phyloP scores from a whole-genome alignment of 2,888 invertebrate species.

The Embidobia sp. region DNA sequence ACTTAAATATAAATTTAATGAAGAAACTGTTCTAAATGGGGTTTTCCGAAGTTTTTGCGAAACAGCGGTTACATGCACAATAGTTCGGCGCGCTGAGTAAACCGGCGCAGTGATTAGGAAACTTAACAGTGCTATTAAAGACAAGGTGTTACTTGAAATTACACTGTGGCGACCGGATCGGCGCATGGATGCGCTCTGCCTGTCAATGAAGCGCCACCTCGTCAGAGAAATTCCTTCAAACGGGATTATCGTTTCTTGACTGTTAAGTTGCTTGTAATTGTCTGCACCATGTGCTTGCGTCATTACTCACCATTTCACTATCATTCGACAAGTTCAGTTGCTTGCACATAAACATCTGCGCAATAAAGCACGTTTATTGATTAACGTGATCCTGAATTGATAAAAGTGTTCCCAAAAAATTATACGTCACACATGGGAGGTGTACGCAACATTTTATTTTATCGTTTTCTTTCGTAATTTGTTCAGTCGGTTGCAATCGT shows the following conservation, averaged over 20 bases:
- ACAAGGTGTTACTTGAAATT: slow-evolving; percentile 68
- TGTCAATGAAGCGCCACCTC: slow-evolving; percentile 70
- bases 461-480: no score
- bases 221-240: slow-evolving; percentile 72
- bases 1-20: no score
- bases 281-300: slow-evolving; percentile 4
- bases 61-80: slow-evolving; percentile 1
- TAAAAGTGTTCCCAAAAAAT: no score
- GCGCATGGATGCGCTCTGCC: slow-evolving; percentile 70
- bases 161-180: slow-evolving; percentile 66
- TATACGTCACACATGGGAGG: no score
- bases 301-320: slow-evolving; percentile 53
- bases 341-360: no score
- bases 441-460: no score
- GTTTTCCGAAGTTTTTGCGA: slow-evolving; percentile 2
- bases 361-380: no score
- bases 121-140: slow-evolving; percentile 78
- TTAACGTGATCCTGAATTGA: no score
- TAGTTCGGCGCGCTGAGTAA: slow-evolving; percentile 69
- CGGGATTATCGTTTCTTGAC: slow-evolving; percentile 25
- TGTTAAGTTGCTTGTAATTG: slow-evolving; percentile 22
- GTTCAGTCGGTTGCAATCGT: no score
- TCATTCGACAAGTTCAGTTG: no score
- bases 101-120: slow-evolving; percentile 76
- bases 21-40: background rate